Percentiles rank a stretch among this genome's conserved stretches.
phyloP scores from a whole-genome alignment of 2,797 vertebrate species.

The Glossophaga mutica region DNA sequence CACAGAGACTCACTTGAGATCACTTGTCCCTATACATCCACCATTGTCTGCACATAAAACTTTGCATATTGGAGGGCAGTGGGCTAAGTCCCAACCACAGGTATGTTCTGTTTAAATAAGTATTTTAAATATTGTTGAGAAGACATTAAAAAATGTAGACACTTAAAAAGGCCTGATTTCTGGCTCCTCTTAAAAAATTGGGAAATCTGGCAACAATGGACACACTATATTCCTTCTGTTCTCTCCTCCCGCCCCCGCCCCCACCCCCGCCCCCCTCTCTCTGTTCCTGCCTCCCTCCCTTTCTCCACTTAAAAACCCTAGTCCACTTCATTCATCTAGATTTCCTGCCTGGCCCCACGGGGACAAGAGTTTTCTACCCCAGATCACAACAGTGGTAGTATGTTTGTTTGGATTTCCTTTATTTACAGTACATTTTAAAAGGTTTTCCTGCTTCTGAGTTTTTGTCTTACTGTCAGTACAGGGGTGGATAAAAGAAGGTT shows the following conservation, averaged over 20 bases:
- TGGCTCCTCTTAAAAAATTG: background rate
- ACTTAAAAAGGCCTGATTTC: background rate
- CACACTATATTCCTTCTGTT: background rate
- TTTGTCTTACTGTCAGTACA: conserved; percentile 7
- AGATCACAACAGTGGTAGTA: background rate
- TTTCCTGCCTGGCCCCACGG: conserved; percentile 20
- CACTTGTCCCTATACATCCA: background rate
- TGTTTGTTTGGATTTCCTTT: conserved; percentile 64
- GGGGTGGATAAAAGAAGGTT: background rate
- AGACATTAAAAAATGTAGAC: background rate
- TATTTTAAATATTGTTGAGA: background rate
- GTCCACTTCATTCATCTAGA: background rate
- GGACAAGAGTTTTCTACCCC: background rate
- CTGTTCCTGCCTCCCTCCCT: background rate
- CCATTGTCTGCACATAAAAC: background rate
- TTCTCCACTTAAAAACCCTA: background rate
- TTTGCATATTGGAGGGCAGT: background rate
- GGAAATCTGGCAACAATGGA: background rate
- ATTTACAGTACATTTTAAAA: conserved; percentile 56
- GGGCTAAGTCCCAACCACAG: background rate
- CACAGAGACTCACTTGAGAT: background rate
- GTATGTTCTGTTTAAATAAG: background rate
- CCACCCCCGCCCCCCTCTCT: no score
- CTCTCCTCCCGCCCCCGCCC: background rate
- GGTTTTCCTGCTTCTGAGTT: conserved; percentile 55